Base-by-base conservation (phyloP, 2,113 vertebrate species). In the Phalacrocorax aristotelis region DNA sequence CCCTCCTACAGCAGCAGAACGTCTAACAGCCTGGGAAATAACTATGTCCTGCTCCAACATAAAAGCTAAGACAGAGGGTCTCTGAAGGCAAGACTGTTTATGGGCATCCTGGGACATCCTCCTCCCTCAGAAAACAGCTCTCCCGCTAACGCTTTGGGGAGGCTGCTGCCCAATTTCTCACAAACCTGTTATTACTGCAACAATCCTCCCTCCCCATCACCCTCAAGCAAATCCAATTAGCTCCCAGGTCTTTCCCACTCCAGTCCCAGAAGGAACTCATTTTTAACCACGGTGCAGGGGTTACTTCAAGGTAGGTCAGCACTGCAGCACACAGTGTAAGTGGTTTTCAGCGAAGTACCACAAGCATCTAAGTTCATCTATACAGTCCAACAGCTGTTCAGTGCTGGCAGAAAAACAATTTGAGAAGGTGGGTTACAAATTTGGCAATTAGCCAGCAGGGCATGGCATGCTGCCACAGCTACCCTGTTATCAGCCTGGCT, bases 11-110 rank as follows among this genome's bases (percentile, higher is more conserved):
- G 48, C 83, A 93, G 32, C 42, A 93, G 20, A 46, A 90, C 68
- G 23, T 81, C 25, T 49, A 82, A 55, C 61, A 85, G 70, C 34
- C 36, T 61, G 49, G 49, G 81, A 96, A 93, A 96, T 91, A 89
- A 90, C 49, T 52, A 4, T 6, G 23, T 52, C n/a, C 87, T 87
- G 55, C 49, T 93, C 61, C 62, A 48, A 79, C 27, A 30, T 2
- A 30, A 69, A 64, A 85, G 74, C 48, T 65, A 34, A 86, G 52
- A 79, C 52, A 55, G n/a, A 82, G n/a, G 20, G 13, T 71, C 65
- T 89, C 80, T 17, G 21, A 75, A 87, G 89, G 61, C 70, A 85
- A 40, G 44, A 32, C 21, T 44, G 62, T 46, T 92, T 51, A 64
- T 11, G 34, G 52, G 70, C 18, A 83, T 61, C 2, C 15, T 42